phyloP scores from a whole-genome alignment of 2,113 vertebrate species.

The Perognathus longimembris region DNA sequence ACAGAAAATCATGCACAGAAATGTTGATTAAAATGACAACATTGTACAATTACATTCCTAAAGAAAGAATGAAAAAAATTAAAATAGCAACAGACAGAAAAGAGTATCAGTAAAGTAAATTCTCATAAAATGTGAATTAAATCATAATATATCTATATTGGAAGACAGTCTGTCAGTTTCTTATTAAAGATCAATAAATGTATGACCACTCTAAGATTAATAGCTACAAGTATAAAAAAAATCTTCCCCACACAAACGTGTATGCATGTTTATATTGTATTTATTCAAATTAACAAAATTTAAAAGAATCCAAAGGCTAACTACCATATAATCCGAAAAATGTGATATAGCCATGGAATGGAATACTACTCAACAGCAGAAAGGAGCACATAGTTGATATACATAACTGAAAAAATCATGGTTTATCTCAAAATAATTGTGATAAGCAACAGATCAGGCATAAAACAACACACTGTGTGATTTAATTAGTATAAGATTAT shows the following conservation, averaged over 20 bases:
- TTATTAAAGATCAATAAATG: neutral
- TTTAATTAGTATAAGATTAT: neutral
- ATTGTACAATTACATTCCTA: neutral
- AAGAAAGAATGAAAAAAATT: neutral
- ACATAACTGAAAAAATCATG: rapidly evolving
- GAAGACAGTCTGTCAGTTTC: neutral
- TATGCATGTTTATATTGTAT: neutral
- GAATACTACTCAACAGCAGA: neutral
- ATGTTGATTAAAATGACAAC: neutral
- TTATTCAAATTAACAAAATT: neutral
- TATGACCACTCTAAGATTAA: neutral
- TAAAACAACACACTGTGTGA: rapidly evolving
- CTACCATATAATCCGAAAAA: neutral
- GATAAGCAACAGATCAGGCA: neutral
- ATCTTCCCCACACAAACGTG: neutral
- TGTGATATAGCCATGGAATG: neutral
- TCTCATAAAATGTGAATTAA: neutral
- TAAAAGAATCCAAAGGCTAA: neutral
- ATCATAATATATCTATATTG: neutral
- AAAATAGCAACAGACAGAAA: neutral
- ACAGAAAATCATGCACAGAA: neutral
- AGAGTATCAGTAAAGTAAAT: neutral
- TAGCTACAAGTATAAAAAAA: neutral
- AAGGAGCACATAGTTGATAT: neutral
- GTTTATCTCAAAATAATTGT: neutral